phyloP scores from a whole-genome alignment of 2,113 vertebrate genomes.

The Marmota flaviventris region DNA sequence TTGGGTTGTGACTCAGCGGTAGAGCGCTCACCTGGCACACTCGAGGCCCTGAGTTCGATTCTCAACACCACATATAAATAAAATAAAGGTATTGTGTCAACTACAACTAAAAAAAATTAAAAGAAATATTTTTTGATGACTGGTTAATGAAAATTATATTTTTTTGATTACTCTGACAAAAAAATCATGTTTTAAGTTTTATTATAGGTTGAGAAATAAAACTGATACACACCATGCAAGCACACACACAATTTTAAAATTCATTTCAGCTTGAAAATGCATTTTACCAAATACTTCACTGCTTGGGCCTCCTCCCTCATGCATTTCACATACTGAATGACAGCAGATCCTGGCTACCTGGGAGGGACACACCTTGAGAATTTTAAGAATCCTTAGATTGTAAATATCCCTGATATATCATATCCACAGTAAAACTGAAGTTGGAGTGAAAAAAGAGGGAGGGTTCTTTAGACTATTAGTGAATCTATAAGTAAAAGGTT shows the following conservation, averaged over 20 bases:
- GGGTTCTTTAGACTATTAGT: constrained; percentile 13
- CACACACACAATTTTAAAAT: neutral
- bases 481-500: constrained; percentile 1
- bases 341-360: neutral
- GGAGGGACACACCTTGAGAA: neutral
- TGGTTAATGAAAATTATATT: constrained; percentile 41
- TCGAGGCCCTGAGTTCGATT: too few species aligned
- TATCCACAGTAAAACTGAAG: neutral
- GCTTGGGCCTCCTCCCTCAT: neutral
- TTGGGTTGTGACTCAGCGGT: too few species aligned
- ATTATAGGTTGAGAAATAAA: constrained; percentile 9
- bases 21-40: too few species aligned
- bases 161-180: constrained; percentile 23
- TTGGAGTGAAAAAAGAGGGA: neutral
- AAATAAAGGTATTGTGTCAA: too few species aligned
- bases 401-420: neutral
- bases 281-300: neutral
- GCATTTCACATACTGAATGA: neutral
- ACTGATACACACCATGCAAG: neutral
- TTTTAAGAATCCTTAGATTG: constrained; percentile 34
- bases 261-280: neutral
- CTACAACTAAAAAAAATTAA: too few species aligned
- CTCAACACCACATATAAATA: too few species aligned
- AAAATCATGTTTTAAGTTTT: constrained; percentile 8
- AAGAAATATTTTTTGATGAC: neutral